Percentiles rank a stretch among this genome's conserved stretches.
Conservation (phyloP, 2,888 invertebrate genomes). For the Scaeva pyrastri region DNA sequence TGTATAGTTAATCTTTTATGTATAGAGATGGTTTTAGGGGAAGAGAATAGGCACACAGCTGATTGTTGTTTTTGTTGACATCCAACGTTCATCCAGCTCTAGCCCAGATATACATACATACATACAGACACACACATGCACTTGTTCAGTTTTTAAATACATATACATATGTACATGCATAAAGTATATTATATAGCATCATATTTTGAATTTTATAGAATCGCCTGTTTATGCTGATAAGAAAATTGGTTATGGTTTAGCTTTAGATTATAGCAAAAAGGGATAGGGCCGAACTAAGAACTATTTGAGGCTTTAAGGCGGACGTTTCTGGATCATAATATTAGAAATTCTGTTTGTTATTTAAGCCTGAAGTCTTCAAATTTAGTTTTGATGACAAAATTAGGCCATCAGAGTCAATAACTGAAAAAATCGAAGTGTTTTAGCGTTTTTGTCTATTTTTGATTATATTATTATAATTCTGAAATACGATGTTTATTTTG, state of each 20-base stretch:
- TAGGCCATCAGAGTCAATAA: no score
- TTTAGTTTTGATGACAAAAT: no score
- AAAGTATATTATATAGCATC: no score
- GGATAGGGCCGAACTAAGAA: neutral
- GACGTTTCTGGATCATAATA: no score
- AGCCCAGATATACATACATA: neutral
- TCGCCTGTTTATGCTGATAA: constrained; percentile 49
- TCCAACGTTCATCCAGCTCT: constrained; percentile 49
- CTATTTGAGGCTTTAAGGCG: neutral
- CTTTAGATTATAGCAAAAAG: constrained; percentile 1
- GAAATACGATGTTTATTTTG: no score
- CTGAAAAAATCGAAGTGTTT: no score
- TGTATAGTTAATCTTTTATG: constrained; percentile 46
- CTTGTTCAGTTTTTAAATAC: no score
- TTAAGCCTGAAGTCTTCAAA: no score
- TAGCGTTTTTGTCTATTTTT: no score
- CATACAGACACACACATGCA: neutral
- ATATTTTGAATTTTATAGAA: constrained; percentile 44
- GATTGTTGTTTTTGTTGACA: constrained; percentile 63
- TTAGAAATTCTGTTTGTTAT: no score
- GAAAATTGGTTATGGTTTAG: constrained; percentile 2
- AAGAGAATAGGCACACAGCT: constrained; percentile 47
- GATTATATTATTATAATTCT: no score
- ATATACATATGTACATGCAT: constrained; percentile 22
- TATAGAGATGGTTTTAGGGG: constrained; percentile 13